A percentile compares a stretch with the other conserved stretches of the same genome.
These are phyloP conservation scores for Coelopa pilipes DNA, from an alignment of 2,888 invertebrate genomes.

Conservation along the genomic window DNA sequence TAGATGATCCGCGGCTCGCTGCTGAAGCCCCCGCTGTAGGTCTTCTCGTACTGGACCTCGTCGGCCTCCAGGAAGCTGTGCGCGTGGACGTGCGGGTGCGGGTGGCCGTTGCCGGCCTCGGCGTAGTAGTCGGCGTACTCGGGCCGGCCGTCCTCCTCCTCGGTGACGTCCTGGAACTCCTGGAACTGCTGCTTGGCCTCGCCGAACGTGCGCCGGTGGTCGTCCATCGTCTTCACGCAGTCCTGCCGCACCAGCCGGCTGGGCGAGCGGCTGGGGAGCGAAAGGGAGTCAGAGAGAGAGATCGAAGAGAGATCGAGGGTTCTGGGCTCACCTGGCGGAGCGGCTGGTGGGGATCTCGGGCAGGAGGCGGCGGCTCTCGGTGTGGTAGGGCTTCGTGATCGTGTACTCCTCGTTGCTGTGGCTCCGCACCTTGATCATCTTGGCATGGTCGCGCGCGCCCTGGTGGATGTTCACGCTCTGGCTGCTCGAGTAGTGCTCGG, in stretches of 20 bases:
- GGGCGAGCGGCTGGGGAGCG: constrained; percentile 55
- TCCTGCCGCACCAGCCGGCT: constrained; percentile 64
- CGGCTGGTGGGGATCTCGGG: constrained; percentile 63
- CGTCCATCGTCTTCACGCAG: constrained; percentile 59
- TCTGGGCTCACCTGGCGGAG: constrained; percentile 47
- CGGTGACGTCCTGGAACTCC: constrained; percentile 60
- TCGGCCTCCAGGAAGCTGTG: constrained; percentile 60
- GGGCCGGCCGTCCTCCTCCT: constrained; percentile 57
- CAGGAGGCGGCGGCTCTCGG: constrained; percentile 59
- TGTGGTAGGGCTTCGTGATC: constrained; percentile 53
- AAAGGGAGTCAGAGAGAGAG: not conserved
- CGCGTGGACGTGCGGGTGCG: no score
- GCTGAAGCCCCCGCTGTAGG: constrained; percentile 59
- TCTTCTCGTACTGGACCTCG: constrained; percentile 63
- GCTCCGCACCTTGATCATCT: constrained; percentile 66
- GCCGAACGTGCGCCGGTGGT: constrained; percentile 59
- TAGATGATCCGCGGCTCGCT: constrained; percentile 64
- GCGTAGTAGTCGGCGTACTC: constrained; percentile 61
- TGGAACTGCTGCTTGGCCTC: constrained; percentile 64
- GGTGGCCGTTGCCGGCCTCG: constrained; percentile 53
- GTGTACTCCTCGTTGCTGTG: constrained; percentile 67
- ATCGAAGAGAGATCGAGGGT: no score
- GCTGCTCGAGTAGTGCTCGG: constrained; percentile 63
- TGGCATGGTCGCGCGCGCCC: constrained; percentile 60
- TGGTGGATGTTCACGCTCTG: constrained; percentile 64